phyloP scores from a whole-genome alignment of 2,797 vertebrate species.

The Typhlichthys subterraneus region DNA sequence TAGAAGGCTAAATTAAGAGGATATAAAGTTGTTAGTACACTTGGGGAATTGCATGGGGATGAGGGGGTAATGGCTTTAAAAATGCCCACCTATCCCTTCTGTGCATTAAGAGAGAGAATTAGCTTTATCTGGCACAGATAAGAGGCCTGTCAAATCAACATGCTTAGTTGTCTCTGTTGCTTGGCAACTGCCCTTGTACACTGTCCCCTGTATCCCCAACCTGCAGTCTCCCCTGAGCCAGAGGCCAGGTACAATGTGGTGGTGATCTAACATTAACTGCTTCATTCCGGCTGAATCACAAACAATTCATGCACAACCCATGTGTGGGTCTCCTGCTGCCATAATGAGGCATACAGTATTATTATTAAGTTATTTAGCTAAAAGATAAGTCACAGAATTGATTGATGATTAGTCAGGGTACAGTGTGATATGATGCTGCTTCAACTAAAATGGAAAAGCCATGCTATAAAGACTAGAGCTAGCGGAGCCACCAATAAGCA shows the following conservation, averaged over 20 bases:
- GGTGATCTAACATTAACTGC: background rate
- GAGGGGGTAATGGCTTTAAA: background rate
- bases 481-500: too few species aligned
- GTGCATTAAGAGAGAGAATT: background rate
- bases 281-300: too few species aligned
- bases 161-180: constrained; percentile 27
- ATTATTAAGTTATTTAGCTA: too few species aligned
- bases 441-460: too few species aligned
- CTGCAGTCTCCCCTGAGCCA: background rate
- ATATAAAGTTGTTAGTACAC: background rate
- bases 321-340: too few species aligned
- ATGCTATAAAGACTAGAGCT: too few species aligned
- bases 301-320: too few species aligned
- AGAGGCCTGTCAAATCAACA: constrained; percentile 19
- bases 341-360: too few species aligned
- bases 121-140: constrained; percentile 4
- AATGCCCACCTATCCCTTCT: too few species aligned
- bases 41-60: background rate
- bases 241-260: background rate
- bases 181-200: constrained; percentile 32
- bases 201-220: constrained; percentile 8
- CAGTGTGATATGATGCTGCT: too few species aligned
- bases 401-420: too few species aligned
- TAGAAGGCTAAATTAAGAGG: background rate
- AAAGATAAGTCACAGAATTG: too few species aligned